phyloP scores from a whole-genome alignment of 1,140 invertebrate species.

The Akabosia matsudoensis region DNA sequence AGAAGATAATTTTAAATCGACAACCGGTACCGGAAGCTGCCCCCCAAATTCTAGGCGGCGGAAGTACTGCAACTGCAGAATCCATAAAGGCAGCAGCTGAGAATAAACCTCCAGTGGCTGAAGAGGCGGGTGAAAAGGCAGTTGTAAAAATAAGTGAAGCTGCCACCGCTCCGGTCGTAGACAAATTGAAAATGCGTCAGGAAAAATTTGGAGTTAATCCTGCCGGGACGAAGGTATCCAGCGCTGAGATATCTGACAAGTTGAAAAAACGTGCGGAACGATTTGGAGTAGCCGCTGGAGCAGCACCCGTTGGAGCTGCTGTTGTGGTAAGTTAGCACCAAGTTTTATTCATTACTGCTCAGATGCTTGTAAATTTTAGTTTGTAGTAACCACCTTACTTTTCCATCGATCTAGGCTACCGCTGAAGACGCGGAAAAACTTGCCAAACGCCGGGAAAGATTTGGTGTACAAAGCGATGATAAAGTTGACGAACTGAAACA shows the following conservation, averaged over 20 bases:
- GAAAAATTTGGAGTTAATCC: conserved; percentile 23
- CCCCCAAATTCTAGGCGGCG: background rate
- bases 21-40: conserved; percentile 18
- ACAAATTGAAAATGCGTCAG: conserved; percentile 15
- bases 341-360: background rate
- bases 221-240: background rate
- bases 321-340: too few relatives aligned
- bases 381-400: background rate
- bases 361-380: background rate
- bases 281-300: conserved; percentile 18
- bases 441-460: conserved; percentile 28
- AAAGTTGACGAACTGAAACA: conserved; percentile 22
- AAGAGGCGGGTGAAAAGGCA: background rate
- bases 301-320: background rate
- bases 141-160: conserved; percentile 25
- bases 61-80: background rate
- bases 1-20: conserved; percentile 30
- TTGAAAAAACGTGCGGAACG: conserved; percentile 26
- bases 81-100: background rate
- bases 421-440: conserved; percentile 20
- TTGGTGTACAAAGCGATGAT: conserved; percentile 30
- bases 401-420: background rate
- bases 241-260: conserved; percentile 2
- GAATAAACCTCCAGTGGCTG: background rate
- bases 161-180: background rate